Evolutionary conservation across 2,113 vertebrate genomes (phyloP).

Genomic region (Chionis minor): DNA sequence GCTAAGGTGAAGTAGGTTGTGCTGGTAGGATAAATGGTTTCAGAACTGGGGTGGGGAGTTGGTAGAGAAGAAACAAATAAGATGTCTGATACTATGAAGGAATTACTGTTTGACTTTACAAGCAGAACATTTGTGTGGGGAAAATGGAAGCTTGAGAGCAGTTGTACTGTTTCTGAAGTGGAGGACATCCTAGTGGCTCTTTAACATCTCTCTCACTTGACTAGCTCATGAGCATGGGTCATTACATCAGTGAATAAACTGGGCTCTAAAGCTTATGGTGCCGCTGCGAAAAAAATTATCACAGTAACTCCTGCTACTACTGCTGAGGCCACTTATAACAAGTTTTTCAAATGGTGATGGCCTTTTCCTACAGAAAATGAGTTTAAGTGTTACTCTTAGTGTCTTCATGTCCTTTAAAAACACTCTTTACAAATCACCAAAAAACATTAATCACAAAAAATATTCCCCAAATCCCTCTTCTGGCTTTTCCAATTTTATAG

Average conservation of each 20-base stretch:
- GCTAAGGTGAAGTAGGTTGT: neutral
- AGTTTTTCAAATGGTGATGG: neutral
- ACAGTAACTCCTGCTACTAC: neutral
- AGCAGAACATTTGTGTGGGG: neutral
- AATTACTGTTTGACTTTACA: neutral
- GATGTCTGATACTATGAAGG: neutral
- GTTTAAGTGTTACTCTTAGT: neutral
- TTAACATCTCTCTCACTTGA: neutral
- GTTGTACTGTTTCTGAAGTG: neutral
- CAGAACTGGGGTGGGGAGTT: accelerated
- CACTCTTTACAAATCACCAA: neutral
- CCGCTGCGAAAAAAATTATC: conserved; percentile 24
- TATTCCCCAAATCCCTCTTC: neutral
- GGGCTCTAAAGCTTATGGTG: neutral
- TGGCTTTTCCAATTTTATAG: neutral
- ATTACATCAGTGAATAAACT: conserved; percentile 6
- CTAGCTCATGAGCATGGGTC: neutral
- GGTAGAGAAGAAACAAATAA: neutral
- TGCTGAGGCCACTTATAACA: neutral
- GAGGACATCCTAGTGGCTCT: neutral
- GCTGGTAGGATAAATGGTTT: neutral
- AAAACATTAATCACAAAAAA: neutral
- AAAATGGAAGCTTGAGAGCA: neutral
- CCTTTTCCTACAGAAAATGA: neutral
- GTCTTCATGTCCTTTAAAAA: neutral